phyloP scores from a whole-genome alignment of 2,797 vertebrate species.

The Chaenodraco wilsoni region DNA sequence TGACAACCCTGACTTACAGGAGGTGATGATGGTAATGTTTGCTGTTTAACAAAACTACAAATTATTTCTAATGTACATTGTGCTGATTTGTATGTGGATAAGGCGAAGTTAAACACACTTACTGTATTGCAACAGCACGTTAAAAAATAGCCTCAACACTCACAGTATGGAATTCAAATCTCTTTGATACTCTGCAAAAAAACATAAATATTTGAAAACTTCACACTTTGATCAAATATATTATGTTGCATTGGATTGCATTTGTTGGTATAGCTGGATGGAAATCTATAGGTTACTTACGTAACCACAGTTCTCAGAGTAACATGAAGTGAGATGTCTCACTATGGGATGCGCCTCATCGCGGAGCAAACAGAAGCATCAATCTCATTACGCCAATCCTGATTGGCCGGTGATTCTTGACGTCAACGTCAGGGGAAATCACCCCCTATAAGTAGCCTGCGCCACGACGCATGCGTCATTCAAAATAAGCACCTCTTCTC shows the following conservation, averaged over 20 bases:
- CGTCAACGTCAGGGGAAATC: too few relatives aligned
- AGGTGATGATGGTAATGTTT: constrained; percentile 33
- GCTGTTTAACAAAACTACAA: constrained; percentile 1
- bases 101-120: neutral
- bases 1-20: constrained; percentile 25
- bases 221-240: neutral
- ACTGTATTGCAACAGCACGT: neutral
- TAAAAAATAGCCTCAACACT: neutral
- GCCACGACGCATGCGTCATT: too few relatives aligned
- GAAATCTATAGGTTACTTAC: too few relatives aligned
- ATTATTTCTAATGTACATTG: constrained; percentile 3
- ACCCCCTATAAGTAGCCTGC: too few relatives aligned
- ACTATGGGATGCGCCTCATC: too few relatives aligned
- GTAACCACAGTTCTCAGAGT: too few relatives aligned
- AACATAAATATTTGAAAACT: neutral
- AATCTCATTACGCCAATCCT: too few relatives aligned
- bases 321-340: too few relatives aligned
- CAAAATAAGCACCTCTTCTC: too few relatives aligned
- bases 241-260: constrained; percentile 26
- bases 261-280: neutral
- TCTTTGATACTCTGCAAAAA: constrained; percentile 16
- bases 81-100: neutral
- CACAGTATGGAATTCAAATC: neutral
- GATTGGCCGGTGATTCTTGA: too few relatives aligned
- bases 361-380: too few relatives aligned